Conservation (phyloP, 2,797 vertebrate genomes). For the Hephaestus fuliginosus region DNA sequence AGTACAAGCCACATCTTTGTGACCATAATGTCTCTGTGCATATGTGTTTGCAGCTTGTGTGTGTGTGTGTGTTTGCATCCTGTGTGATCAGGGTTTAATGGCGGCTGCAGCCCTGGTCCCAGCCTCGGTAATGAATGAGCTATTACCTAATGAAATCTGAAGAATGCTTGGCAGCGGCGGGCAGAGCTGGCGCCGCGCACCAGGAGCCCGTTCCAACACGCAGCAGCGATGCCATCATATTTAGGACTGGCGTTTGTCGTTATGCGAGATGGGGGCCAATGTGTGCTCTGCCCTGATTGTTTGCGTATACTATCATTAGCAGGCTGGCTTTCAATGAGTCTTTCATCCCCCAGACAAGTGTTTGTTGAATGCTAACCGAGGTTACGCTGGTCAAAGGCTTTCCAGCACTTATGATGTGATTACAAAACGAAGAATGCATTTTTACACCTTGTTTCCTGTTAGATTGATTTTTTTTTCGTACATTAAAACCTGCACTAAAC, state of each 20-base stretch:
- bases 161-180: slow-evolving; percentile 78
- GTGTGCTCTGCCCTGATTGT: slow-evolving; percentile 72
- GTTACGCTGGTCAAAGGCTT: slow-evolving; percentile 42
- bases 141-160: slow-evolving; percentile 85
- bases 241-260: slow-evolving; percentile 68
- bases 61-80: slow-evolving; percentile 43
- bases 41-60: slow-evolving; percentile 31
- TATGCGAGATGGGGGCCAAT: slow-evolving; percentile 63
- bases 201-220: slow-evolving; percentile 71
- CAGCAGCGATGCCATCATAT: slow-evolving; percentile 73
- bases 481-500: slow-evolving; percentile 1
- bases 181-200: slow-evolving; percentile 70
- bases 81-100: slow-evolving; percentile 74
- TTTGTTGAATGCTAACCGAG: slow-evolving; percentile 56
- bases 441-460: slow-evolving; percentile 34
- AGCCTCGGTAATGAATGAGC: slow-evolving; percentile 79
- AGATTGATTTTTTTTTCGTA: not conserved
- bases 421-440: not conserved
- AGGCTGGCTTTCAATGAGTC: slow-evolving; percentile 57
- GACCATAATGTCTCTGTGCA: slow-evolving; percentile 34
- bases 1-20: slow-evolving; percentile 28
- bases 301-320: slow-evolving; percentile 74
- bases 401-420: slow-evolving; percentile 42
- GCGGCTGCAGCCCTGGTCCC: slow-evolving; percentile 61
- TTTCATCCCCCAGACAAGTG: slow-evolving; percentile 60